A percentile compares a stretch with the other conserved stretches of the same genome.
These are phyloP conservation scores for Amblyopsis rosae DNA, from an alignment of 2,113 vertebrate genomes.

Conservation along the genomic window DNA sequence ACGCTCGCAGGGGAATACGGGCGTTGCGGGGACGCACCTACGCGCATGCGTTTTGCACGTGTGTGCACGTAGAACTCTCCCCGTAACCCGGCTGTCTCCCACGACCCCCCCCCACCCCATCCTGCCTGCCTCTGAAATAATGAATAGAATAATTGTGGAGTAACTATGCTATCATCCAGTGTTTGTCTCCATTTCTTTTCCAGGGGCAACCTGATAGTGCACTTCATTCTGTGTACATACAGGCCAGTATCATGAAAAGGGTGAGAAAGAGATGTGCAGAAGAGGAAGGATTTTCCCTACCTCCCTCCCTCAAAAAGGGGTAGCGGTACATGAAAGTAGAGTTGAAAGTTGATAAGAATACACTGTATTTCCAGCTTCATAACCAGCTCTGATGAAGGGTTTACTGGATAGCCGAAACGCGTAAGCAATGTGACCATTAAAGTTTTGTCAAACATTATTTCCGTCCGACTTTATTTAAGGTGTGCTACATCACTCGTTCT, in stretches of 20 bases:
- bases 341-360: too few relatives aligned
- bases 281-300: background rate
- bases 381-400: too few relatives aligned
- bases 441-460: too few relatives aligned
- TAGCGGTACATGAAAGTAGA: slow-evolving; percentile 14
- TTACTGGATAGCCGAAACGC: too few relatives aligned
- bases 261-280: slow-evolving; percentile 27
- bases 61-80: slow-evolving; percentile 9
- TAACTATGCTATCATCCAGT: slow-evolving; percentile 71
- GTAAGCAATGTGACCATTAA: too few relatives aligned
- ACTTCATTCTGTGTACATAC: slow-evolving; percentile 40
- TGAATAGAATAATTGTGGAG: slow-evolving; percentile 78
- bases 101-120: slow-evolving; percentile 23
- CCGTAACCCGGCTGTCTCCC: slow-evolving; percentile 22
- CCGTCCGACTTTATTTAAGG: too few relatives aligned
- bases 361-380: too few relatives aligned
- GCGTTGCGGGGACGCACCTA: background rate
- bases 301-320: slow-evolving; percentile 29
- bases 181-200: slow-evolving; percentile 63
- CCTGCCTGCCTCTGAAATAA: slow-evolving; percentile 59
- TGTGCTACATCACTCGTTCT: too few relatives aligned
- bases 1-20: background rate
- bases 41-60: background rate
- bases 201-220: too few relatives aligned
- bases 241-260: slow-evolving; percentile 60